Evolutionary conservation across 1,140 invertebrate genomes (phyloP).

Genomic region (Oscheius sp.): DNA sequence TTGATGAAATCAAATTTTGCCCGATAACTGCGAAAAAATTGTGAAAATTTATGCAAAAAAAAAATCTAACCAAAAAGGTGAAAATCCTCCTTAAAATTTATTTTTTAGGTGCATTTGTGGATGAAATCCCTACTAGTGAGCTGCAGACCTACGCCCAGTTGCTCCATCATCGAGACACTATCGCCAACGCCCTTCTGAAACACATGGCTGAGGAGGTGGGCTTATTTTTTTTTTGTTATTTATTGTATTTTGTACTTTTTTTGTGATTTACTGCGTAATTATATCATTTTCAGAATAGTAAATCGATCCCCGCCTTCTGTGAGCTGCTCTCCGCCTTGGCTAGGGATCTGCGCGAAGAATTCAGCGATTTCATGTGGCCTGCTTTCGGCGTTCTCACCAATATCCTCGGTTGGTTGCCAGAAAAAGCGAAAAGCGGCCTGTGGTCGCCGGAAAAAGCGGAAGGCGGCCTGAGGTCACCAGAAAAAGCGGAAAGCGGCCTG

Average conservation of each 20-base stretch:
- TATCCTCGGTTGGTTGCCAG: conserved; percentile 25
- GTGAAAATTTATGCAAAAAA: no score
- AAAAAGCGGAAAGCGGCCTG: no score
- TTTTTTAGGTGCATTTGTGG: conserved; percentile 46
- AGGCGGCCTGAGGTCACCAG: no score
- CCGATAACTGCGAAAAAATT: no score
- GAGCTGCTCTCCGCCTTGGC: conserved; percentile 37
- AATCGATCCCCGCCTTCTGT: conserved; percentile 16
- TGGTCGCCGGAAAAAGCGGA: no score
- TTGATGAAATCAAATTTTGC: no score
- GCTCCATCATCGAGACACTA: conserved; percentile 36
- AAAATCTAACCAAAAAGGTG: no score
- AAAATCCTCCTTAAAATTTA: background rate
- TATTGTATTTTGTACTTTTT: no score
- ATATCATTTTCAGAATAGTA: conserved; percentile 23
- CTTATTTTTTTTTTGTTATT: no score
- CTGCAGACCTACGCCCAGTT: conserved; percentile 47
- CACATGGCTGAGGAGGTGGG: conserved; percentile 11
- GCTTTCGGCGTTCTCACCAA: conserved; percentile 43
- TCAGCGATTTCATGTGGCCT: conserved; percentile 40
- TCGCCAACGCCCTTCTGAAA: conserved; percentile 1
- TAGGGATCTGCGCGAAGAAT: conserved; percentile 46
- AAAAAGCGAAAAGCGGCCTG: no score
- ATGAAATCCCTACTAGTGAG: conserved; percentile 27
- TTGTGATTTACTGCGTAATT: conserved; percentile 22